Percentiles rank a stretch among this genome's conserved stretches.
phyloP scores from a whole-genome alignment of 2,888 invertebrate species.

The Idaea biselata region DNA sequence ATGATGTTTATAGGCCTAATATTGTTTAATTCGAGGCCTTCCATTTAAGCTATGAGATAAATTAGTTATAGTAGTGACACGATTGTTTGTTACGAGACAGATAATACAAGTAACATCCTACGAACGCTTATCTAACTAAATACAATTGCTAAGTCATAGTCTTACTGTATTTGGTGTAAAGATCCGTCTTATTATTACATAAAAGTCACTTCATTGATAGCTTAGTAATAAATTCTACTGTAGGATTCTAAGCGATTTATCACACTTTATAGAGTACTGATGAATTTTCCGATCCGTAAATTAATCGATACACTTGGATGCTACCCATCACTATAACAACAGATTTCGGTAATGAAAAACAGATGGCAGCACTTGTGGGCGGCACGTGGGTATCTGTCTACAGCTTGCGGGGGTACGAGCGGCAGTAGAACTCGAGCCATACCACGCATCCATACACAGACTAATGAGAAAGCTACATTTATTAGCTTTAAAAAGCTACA shows the following conservation, averaged over 20 bases:
- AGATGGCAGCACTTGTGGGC: neutral
- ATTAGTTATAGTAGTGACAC: conserved; percentile 17
- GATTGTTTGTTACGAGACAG: conserved; percentile 51
- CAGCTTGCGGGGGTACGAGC: too few species aligned
- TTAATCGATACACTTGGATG: neutral
- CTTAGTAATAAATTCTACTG: conserved; percentile 37
- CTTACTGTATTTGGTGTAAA: conserved; percentile 80
- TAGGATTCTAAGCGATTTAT: conserved; percentile 41
- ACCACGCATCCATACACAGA: too few species aligned
- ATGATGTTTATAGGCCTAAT: conserved; percentile 7
- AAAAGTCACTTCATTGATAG: conserved; percentile 44
- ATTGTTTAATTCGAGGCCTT: conserved; percentile 6
- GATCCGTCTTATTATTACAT: conserved; percentile 64
- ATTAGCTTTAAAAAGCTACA: too few species aligned
- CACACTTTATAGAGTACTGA: conserved; percentile 35
- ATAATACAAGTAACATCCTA: conserved; percentile 67
- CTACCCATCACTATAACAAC: neutral
- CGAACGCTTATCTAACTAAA: conserved; percentile 43
- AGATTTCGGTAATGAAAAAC: neutral
- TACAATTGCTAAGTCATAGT: conserved; percentile 65
- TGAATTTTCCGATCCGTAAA: neutral
- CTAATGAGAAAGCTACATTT: too few species aligned
- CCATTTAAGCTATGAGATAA: neutral
- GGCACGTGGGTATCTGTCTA: too few species aligned
- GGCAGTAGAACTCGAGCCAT: too few species aligned